Conservation (phyloP, 1,140 invertebrate genomes). For the Oreohelix idahoensis region DNA sequence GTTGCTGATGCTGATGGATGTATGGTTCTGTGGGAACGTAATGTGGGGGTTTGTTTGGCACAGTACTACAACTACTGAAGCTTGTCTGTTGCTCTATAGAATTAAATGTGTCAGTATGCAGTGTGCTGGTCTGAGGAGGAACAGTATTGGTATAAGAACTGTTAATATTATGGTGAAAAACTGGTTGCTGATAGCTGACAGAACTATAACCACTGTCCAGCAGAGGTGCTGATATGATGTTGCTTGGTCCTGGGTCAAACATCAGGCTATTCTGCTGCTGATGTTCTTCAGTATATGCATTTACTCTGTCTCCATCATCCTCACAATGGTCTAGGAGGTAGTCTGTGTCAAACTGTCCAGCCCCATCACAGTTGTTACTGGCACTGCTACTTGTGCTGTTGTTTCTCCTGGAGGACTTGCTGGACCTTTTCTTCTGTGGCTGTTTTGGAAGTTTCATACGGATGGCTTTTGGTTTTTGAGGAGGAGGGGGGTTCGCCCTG, state of each 20-base stretch:
- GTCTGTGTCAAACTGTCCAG: neutral
- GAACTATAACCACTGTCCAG: neutral
- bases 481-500: slow-evolving; percentile 11
- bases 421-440: neutral
- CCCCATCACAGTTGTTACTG: neutral
- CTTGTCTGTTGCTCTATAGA: slow-evolving; percentile 2
- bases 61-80: neutral
- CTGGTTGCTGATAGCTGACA: neutral
- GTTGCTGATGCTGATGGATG: neutral
- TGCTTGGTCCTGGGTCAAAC: neutral
- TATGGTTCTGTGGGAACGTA: neutral
- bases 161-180: neutral
- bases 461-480: neutral
- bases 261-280: slow-evolving; percentile 3
- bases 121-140: neutral
- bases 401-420: neutral
- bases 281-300: neutral
- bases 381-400: neutral
- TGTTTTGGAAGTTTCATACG: neutral
- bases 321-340: slow-evolving; percentile 6
- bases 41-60: neutral
- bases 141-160: slow-evolving; percentile 9
- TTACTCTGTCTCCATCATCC: neutral
- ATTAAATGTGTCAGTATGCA: neutral
- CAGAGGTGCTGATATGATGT: neutral